phyloP scores from a whole-genome alignment of 64 coral and sea anemone genomes.

The Stichodactyla mertensii region DNA sequence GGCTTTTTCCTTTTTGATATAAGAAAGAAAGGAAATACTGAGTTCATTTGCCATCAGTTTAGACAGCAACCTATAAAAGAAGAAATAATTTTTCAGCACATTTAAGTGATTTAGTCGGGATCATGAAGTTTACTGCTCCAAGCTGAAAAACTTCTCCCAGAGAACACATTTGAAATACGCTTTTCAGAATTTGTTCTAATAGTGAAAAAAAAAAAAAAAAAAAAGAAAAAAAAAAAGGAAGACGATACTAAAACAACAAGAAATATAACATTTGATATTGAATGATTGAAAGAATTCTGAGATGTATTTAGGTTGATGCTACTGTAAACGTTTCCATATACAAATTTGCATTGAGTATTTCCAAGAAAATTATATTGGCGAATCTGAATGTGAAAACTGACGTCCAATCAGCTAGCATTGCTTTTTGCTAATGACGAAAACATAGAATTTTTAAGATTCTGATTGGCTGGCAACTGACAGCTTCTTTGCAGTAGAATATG shows the following conservation, averaged over 20 bases:
- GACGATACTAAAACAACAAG: neutral
- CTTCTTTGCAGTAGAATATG: neutral
- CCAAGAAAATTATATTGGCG: neutral
- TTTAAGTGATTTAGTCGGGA: neutral
- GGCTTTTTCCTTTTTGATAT: neutral
- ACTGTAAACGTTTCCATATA: neutral
- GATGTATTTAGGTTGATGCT: neutral
- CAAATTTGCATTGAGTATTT: conserved; percentile 4
- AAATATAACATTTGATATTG: neutral
- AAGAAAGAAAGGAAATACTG: neutral
- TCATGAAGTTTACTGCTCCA: neutral
- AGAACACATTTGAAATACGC: neutral
- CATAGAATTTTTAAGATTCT: neutral
- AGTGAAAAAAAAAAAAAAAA: neutral
- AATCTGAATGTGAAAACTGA: neutral
- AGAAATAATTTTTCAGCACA: neutral
- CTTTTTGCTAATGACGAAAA: neutral
- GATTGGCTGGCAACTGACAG: conserved; percentile 4
- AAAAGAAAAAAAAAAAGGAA: neutral
- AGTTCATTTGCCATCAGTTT: neutral
- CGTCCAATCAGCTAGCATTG: neutral
- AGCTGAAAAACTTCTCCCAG: neutral
- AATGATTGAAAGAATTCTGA: neutral
- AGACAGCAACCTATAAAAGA: neutral
- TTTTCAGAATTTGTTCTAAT: neutral